Base-by-base conservation (phyloP, 2,888 invertebrate species). In the Octodonta nipae region DNA sequence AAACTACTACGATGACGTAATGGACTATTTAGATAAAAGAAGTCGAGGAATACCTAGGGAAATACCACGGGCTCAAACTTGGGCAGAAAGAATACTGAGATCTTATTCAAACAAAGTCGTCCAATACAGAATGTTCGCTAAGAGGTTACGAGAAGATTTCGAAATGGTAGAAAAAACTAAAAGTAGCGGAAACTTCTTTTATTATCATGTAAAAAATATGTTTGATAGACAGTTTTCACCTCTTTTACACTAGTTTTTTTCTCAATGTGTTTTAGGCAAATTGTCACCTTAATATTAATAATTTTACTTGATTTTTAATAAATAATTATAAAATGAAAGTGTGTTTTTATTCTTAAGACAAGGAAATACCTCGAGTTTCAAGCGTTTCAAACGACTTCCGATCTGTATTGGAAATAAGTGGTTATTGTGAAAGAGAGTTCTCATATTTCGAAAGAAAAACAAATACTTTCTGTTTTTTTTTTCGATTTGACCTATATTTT, bases 1-100 rank as follows among this genome's bases (percentile, higher is more conserved):
- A 61, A 85, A 82, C 64, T 87, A 87, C 60, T 87, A 86, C 62
- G 76, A 85, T 55, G 85, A 86, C 56, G 77, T 83, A 38, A 82
- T 87, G 59, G 76, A 78, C 53, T 87, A 79, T 64, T 61, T 87
- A 62, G 79, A 87, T 59, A 74, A 78, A 54, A 71, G 81, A 47
- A 73, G 77, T 60, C 68, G 68, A 44, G 86, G 86, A 1, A 41
- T 62, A 13, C 35, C 52, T 13, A 70, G 78, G 29, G 85, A 85
- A 46, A 67, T 70, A 37, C 87, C 86, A 2, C 68, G 76, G 33
- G 75, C 86, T 10, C 82, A 86, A 62, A 85, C 84, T 15, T 87
- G 87, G 87, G 80, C 78, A 29, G 87, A 87, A 60, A 72, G 87
- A 33, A 78, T 76, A 24, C 68, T 85, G 37, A 69, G 85, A 44